Conservation (phyloP, 2,113 vertebrate genomes). For the Daboia siamensis region DNA sequence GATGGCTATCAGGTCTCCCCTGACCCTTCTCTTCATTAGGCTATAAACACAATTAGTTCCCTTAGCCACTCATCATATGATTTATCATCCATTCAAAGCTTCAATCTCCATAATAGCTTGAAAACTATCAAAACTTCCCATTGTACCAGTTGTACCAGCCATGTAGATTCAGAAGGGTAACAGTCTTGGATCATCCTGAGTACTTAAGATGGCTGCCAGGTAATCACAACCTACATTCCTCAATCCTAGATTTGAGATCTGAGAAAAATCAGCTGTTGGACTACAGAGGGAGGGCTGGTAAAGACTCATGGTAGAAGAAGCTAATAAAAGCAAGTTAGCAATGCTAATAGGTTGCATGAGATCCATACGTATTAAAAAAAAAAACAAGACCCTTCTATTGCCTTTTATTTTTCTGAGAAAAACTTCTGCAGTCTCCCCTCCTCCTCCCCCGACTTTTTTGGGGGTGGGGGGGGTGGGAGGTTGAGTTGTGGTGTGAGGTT, state of each 20-base stretch:
- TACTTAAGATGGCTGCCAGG: neutral
- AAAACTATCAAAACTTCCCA: neutral
- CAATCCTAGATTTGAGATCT: neutral
- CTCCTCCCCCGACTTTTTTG: neutral
- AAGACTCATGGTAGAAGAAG: neutral
- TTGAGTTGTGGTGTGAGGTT: neutral
- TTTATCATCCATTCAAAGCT: neutral
- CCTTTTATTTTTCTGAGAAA: neutral
- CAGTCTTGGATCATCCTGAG: neutral
- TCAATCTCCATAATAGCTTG: neutral
- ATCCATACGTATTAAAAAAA: neutral
- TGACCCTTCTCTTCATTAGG: too few relatives aligned
- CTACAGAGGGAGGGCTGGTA: neutral
- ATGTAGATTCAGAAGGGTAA: neutral
- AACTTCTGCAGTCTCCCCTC: too few relatives aligned
- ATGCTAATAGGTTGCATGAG: neutral
- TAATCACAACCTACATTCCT: neutral
- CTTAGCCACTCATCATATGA: too few relatives aligned
- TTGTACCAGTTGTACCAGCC: neutral
- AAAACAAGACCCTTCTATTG: neutral
- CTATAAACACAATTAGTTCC: too few relatives aligned
- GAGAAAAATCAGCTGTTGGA: neutral
- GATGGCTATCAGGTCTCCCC: too few relatives aligned
- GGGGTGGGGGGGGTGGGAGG: too few relatives aligned
- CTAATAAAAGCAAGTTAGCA: neutral